A percentile compares a stretch with the other conserved stretches of the same genome.
Conservation (phyloP, 2,888 invertebrate genomes). For the Caenorhabditis imperialis region DNA sequence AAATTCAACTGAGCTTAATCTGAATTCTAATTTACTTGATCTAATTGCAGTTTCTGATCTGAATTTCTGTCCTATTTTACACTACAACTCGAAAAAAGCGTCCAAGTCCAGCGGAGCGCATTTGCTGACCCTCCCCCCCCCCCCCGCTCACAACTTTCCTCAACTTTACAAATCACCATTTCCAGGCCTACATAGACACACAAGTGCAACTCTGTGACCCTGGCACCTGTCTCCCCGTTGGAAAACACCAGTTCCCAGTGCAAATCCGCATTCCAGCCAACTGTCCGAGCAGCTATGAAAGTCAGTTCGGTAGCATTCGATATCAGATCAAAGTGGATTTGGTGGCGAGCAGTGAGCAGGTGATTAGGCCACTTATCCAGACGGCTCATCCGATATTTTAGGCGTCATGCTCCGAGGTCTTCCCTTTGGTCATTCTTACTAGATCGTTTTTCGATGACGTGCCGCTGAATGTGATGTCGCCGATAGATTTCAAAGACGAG, state of each 20-base stretch:
- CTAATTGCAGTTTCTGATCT: too few relatives aligned
- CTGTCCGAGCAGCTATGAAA: slow-evolving; percentile 72
- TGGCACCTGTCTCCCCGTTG: slow-evolving; percentile 64
- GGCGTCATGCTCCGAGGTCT: slow-evolving; percentile 72
- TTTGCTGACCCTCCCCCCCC: too few relatives aligned
- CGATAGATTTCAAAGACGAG: slow-evolving; percentile 74
- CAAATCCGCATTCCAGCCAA: slow-evolving; percentile 69
- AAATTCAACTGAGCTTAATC: too few relatives aligned
- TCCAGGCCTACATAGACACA: slow-evolving; percentile 65
- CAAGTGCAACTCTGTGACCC: slow-evolving; percentile 63
- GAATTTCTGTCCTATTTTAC: too few relatives aligned
- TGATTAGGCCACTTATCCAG: too few relatives aligned
- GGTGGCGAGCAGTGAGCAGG: slow-evolving; percentile 72
- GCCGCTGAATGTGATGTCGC: slow-evolving; percentile 70
- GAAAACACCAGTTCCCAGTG: slow-evolving; percentile 75
- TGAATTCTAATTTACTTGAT: too few relatives aligned
- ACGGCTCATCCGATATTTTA: slow-evolving; percentile 17
- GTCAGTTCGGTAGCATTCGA: slow-evolving; percentile 75
- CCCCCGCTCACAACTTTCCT: too few relatives aligned
- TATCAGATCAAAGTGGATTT: slow-evolving; percentile 72
- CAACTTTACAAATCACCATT: slow-evolving; percentile 6
- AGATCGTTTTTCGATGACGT: slow-evolving; percentile 75
- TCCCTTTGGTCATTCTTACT: slow-evolving; percentile 74
- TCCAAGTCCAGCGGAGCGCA: too few relatives aligned
- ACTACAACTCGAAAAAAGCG: too few relatives aligned